Evolutionary conservation across 2,113 vertebrate genomes (phyloP).

Genomic region (Uropsilus gracilis): DNA sequence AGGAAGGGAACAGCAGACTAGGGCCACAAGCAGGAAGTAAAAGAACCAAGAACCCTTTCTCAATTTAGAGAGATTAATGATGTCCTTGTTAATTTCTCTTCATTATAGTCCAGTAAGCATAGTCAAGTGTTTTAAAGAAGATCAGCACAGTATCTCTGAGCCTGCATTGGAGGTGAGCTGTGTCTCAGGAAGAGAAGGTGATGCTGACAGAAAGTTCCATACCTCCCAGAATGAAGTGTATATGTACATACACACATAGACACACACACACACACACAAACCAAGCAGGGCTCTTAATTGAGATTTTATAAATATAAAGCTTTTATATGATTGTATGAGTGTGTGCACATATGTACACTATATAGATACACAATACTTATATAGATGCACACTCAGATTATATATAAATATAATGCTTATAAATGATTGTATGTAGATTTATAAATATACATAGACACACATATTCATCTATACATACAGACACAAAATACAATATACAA

Average conservation of each 20-base stretch:
- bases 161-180: background rate
- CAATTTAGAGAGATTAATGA: conserved; percentile 51
- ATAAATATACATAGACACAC: background rate
- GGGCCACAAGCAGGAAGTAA: conserved; percentile 52
- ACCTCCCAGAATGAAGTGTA: background rate
- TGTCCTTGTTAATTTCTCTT: conserved; percentile 52
- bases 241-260: background rate
- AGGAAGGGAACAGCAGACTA: conserved; percentile 26
- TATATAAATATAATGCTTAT: background rate
- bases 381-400: no score
- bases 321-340: background rate
- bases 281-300: background rate
- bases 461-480: background rate
- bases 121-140: conserved; percentile 16
- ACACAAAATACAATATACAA: background rate
- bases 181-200: background rate
- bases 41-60: background rate
- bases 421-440: background rate
- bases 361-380: no score
- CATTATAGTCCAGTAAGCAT: conserved; percentile 42
- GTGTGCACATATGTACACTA: no score
- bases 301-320: background rate
- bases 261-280: background rate
- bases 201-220: background rate
- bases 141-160: background rate